Evolutionary conservation across 1,140 invertebrate species (phyloP), one percentile per base, ranked within the genome.

Genomic region (Drosophila subobscura): DNA sequence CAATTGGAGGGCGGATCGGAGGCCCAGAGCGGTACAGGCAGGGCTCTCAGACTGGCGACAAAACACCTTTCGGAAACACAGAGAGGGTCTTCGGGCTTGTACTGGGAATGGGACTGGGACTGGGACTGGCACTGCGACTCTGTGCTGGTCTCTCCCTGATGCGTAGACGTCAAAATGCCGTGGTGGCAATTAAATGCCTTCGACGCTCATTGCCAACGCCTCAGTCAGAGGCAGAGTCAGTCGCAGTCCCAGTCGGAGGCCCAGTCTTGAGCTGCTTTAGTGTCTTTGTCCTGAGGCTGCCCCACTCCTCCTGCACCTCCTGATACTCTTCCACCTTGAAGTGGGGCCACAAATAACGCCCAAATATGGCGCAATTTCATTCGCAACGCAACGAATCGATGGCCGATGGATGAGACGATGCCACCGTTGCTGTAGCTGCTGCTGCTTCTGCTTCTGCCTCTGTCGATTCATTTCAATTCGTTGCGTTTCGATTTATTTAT

Each of bases 311-410:
- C 25, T 53, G n/a, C 42, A 20, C 37, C 14, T 29, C 25, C 42
- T n/a, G 41, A 27, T 27, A 16, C 20, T 47, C 29, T 41, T 20
- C 67, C 66, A 58, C 45, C 65, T 58, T 56, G 45, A 64, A 61
- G 50, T 56, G 42, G 29, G 52, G 72, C 63, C 72, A 88, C 84
- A 88, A 88, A 88, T 88, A 83, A 88, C 84, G 84, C 84, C 83
- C 83, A 88, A 88, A 88, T 88, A 88, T 88, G 83, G 83, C 84
- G 78, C 83, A 85, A 86, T 80, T 85, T 85, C 75, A 84, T 84
- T 84, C 59, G 79, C 65, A 77, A 86, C 78, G 78, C 80, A 85
- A 51, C 81, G 81, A 88, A 88, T 83, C 75, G 81, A 85, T 86
- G 86, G 68, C 73, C 57, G 58, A 70, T 37, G 33, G 42, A 45